Conservation (phyloP, 2,888 invertebrate genomes). For the Hartigia nigra region DNA sequence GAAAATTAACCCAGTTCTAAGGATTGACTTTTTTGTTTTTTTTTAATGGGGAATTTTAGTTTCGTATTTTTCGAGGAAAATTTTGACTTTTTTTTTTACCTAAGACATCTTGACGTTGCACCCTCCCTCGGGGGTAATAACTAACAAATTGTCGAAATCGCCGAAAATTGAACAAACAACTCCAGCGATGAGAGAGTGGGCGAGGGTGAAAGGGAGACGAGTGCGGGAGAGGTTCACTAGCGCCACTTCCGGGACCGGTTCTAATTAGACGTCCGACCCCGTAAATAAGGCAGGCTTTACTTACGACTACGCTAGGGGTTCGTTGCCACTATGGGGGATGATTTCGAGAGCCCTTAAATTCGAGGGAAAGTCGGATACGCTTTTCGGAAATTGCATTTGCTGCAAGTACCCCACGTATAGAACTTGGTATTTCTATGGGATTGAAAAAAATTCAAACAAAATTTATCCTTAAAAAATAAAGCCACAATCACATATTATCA, state of each 20-base stretch:
- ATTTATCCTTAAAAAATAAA: background rate
- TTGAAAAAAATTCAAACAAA: background rate
- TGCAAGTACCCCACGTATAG: background rate
- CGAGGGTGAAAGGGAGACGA: slow-evolving; percentile 18
- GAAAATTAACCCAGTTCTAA: background rate
- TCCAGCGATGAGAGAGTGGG: background rate
- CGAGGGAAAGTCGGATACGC: background rate
- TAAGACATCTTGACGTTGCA: background rate
- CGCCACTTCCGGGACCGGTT: slow-evolving; percentile 33
- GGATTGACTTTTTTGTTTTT: background rate
- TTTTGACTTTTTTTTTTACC: background rate
- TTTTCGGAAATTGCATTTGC: background rate
- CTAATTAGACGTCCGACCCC: slow-evolving; percentile 46
- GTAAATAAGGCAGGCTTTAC: slow-evolving; percentile 44
- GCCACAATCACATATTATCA: background rate
- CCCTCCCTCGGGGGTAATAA: slow-evolving; percentile 11
- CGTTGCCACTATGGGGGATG: background rate
- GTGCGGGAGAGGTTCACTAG: background rate
- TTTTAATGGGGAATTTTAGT: background rate
- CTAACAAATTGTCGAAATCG: slow-evolving; percentile 34
- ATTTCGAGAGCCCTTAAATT: background rate
- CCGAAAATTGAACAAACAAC: slow-evolving; percentile 37
- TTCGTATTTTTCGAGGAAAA: background rate
- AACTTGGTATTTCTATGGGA: background rate
- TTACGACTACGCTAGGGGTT: background rate